These are phyloP conservation scores for Mylabris sibirica DNA, from an alignment of 2,888 invertebrate species.

Conservation along the genomic window DNA sequence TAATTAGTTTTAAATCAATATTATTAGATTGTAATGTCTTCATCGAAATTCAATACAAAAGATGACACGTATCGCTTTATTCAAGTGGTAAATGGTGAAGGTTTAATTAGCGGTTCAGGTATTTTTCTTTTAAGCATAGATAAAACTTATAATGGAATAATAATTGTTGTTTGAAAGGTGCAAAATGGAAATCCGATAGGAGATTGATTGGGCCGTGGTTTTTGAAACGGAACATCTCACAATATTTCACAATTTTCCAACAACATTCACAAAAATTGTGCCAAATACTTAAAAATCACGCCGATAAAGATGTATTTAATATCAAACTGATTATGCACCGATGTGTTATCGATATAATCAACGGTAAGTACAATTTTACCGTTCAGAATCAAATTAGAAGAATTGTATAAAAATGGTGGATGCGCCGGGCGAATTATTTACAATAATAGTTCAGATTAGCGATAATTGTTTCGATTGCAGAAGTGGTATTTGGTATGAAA, in stretches of 20 bases:
- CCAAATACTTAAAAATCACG: constrained; percentile 31
- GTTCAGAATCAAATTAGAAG: too few species aligned
- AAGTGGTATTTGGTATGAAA: constrained; percentile 39
- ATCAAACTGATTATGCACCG: constrained; percentile 38
- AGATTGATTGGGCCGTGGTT: constrained; percentile 44
- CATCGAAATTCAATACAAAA: constrained; percentile 40
- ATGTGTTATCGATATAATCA: constrained; percentile 42
- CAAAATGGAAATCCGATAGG: constrained; percentile 46
- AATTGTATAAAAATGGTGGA: not conserved
- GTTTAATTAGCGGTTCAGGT: constrained; percentile 45
- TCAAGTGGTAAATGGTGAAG: constrained; percentile 42
- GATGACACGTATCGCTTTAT: constrained; percentile 44
- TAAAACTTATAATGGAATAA: not conserved
- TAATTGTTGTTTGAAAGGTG: constrained; percentile 33
- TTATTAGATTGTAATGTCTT: constrained; percentile 45
- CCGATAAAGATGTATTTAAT: constrained; percentile 38
- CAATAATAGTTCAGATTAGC: not conserved
- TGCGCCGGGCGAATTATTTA: not conserved
- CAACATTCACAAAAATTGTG: constrained; percentile 36
- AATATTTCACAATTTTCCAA: constrained; percentile 38
- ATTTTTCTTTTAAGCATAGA: not conserved
- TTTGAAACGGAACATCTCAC: constrained; percentile 37
- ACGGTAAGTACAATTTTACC: constrained; percentile 34
- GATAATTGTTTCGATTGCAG: constrained; percentile 30
- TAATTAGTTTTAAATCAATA: constrained; percentile 7